These are phyloP conservation scores for Pachyramphus minor DNA, from an alignment of 2,113 vertebrate species.

Conservation along the genomic window DNA sequence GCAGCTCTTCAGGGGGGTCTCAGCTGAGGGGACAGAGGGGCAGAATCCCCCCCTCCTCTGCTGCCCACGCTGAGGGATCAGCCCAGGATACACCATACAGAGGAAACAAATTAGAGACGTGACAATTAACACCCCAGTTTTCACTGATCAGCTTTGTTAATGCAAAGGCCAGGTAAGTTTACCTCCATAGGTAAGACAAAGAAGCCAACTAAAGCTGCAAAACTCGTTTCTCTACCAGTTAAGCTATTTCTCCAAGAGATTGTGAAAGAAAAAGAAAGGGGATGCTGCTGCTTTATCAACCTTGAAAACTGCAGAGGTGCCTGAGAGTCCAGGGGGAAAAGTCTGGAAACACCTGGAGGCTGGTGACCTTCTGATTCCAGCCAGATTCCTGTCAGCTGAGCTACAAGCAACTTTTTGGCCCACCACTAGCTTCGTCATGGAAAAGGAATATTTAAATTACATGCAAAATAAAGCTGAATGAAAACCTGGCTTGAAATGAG, in stretches of 20 bases:
- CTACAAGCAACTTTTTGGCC: not conserved
- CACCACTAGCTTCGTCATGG: fast-evolving
- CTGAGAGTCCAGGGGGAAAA: not conserved
- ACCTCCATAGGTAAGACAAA: not conserved
- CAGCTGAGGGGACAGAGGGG: not conserved
- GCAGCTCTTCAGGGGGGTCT: not conserved
- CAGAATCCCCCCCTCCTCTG: not conserved
- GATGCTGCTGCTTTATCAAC: not conserved
- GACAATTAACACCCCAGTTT: not conserved
- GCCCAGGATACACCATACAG: not conserved
- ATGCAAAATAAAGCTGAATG: not conserved
- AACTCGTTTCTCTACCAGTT: not conserved
- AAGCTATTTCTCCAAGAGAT: not conserved
- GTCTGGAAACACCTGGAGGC: not conserved
- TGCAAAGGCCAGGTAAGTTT: not conserved
- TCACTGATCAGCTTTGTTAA: not conserved
- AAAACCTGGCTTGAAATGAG: not conserved
- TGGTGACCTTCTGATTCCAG: not conserved
- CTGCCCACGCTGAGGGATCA: fast-evolving
- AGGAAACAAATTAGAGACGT: fast-evolving
- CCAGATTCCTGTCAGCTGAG: not conserved
- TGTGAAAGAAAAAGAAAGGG: not conserved
- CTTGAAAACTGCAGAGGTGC: not conserved
- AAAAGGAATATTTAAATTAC: not conserved
- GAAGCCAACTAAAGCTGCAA: not conserved